phyloP scores from a whole-genome alignment of 2,888 invertebrate genomes.

The Myopa testacea region DNA sequence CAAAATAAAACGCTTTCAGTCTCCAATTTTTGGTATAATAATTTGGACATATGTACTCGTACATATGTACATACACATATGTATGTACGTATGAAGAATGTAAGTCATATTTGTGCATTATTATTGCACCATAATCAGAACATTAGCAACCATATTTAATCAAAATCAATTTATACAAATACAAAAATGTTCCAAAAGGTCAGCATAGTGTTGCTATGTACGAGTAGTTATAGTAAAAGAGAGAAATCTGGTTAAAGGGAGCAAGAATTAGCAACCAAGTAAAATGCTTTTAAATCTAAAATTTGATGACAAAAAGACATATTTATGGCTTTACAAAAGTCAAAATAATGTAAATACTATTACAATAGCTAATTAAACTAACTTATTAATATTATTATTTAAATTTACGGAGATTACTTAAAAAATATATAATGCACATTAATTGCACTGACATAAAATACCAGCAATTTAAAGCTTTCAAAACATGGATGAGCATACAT shows the following conservation, averaged over 20 bases:
- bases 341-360: neutral
- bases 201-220: neutral
- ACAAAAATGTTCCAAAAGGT: conserved; percentile 47
- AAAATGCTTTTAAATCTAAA: conserved; percentile 15
- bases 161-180: conserved; percentile 61
- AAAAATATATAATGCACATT: neutral
- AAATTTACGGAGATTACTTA: neutral
- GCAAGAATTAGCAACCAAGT: conserved; percentile 6
- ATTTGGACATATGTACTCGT: too few relatives aligned
- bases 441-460: too few relatives aligned
- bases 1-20: too few relatives aligned
- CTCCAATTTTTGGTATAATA: too few relatives aligned
- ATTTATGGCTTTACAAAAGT: too few relatives aligned
- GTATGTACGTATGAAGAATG: too few relatives aligned
- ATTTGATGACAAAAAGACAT: too few relatives aligned
- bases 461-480: too few relatives aligned
- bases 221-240: neutral
- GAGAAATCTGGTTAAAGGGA: conserved; percentile 33
- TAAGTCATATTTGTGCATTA: too few relatives aligned
- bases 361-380: neutral
- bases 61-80: too few relatives aligned
- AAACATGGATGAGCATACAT: too few relatives aligned
- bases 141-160: conserved; percentile 61
- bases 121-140: conserved; percentile 23
- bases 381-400: neutral